A percentile compares a stretch with the other conserved stretches of the same genome.
phyloP scores from a whole-genome alignment of 2,113 vertebrate genomes.

The Notothenia rossii region DNA sequence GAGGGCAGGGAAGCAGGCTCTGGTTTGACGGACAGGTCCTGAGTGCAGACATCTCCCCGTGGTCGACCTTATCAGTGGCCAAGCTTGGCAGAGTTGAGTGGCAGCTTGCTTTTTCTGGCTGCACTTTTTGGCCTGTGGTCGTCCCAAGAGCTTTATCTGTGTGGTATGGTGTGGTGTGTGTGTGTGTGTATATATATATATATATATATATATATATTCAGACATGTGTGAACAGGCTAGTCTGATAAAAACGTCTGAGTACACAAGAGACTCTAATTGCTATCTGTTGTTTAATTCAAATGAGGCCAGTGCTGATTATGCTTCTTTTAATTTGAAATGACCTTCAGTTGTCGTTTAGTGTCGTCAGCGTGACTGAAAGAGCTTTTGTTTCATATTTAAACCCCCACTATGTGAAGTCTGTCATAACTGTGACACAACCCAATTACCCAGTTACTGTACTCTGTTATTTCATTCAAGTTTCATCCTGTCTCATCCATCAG shows the following conservation, averaged over 20 bases:
- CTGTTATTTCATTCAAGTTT: conserved; percentile 19
- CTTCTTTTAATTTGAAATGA: conserved; percentile 37
- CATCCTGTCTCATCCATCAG: conserved; percentile 19
- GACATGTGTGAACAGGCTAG: conserved; percentile 6
- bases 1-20: conserved; percentile 60
- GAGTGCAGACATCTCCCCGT: conserved; percentile 72
- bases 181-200: conserved; percentile 25
- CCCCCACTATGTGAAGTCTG: not conserved
- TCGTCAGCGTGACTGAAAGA: conserved; percentile 12
- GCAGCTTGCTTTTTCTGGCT: conserved; percentile 74
- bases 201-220: not conserved
- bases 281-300: conserved; percentile 49
- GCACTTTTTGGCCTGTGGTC: conserved; percentile 47
- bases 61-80: conserved; percentile 74
- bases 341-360: conserved; percentile 40
- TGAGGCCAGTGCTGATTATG: conserved; percentile 17
- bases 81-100: conserved; percentile 67
- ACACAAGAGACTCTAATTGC: conserved; percentile 46
- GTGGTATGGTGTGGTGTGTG: conserved; percentile 12
- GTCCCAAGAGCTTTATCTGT: conserved; percentile 50
- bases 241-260: conserved; percentile 33
- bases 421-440: conserved; percentile 47
- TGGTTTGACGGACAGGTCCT: conserved; percentile 78
- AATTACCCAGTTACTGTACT: conserved; percentile 41
- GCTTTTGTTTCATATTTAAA: conserved; percentile 29